Conservation (phyloP, 2,888 invertebrate genomes). For the Azorinus chamasolen region DNA sequence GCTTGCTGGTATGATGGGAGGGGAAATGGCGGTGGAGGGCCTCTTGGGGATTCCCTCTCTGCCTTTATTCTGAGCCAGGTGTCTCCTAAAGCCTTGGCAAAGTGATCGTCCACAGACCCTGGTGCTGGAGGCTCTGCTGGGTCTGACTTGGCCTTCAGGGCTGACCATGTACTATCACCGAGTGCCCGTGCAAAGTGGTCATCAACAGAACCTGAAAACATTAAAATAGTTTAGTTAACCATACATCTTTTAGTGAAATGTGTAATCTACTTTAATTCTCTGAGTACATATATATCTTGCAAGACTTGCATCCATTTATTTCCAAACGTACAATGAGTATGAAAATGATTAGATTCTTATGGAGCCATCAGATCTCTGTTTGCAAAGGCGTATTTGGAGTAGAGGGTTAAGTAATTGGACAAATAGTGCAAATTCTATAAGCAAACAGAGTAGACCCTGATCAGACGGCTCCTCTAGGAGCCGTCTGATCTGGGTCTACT, state of each 20-base stretch:
- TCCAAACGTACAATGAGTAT: too few relatives aligned
- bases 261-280: neutral
- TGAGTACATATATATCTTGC: neutral
- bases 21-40: constrained; percentile 57
- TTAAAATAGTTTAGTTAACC: constrained; percentile 69
- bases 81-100: constrained; percentile 94
- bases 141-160: constrained; percentile 80
- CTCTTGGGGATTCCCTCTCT: constrained; percentile 70
- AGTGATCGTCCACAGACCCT: constrained; percentile 93
- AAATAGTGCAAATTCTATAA: too few relatives aligned
- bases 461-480: too few relatives aligned
- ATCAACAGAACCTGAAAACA: constrained; percentile 90
- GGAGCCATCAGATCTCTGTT: too few relatives aligned
- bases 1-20: constrained; percentile 23
- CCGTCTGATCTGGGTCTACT: too few relatives aligned
- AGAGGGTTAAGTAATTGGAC: too few relatives aligned
- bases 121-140: constrained; percentile 64
- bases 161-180: constrained; percentile 91
- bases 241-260: neutral
- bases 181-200: constrained; percentile 97
- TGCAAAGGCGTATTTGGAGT: too few relatives aligned
- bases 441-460: too few relatives aligned
- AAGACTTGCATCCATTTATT: too few relatives aligned
- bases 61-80: constrained; percentile 90
- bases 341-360: too few relatives aligned